A percentile compares a stretch with the other conserved stretches of the same genome.
phyloP scores from a whole-genome alignment of 1,140 invertebrate genomes.

The Musca domestica region DNA sequence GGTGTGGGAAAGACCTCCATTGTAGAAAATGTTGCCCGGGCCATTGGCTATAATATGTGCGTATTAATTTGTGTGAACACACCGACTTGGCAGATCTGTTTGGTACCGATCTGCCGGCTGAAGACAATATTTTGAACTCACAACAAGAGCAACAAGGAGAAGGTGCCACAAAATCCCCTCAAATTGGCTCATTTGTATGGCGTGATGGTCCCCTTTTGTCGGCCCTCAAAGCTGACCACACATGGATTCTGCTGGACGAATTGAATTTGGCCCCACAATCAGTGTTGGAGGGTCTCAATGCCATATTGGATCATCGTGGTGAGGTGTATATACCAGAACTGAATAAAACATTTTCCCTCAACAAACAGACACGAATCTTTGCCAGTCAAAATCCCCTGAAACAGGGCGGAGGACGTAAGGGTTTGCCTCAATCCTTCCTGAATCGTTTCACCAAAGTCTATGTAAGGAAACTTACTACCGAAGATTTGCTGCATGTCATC shows the following conservation, averaged over 20 bases:
- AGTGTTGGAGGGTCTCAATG: slow-evolving; percentile 96
- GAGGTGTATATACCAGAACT: slow-evolving; percentile 96
- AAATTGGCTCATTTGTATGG: slow-evolving; percentile 88
- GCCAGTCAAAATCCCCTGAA: slow-evolving; percentile 97
- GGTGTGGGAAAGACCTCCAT: slow-evolving; percentile 96
- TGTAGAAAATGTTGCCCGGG: slow-evolving; percentile 85
- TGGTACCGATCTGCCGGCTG: slow-evolving; percentile 94
- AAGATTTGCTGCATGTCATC: slow-evolving; percentile 66
- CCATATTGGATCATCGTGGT: slow-evolving; percentile 95
- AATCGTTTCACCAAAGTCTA: slow-evolving; percentile 98
- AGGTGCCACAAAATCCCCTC: slow-evolving; percentile 44
- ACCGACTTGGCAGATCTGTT: slow-evolving; percentile 98
- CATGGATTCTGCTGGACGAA: slow-evolving; percentile 98
- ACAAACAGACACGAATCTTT: slow-evolving; percentile 82
- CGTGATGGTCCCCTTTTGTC: slow-evolving; percentile 92
- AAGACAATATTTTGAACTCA: slow-evolving; percentile 61
- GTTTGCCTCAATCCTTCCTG: slow-evolving; percentile 93
- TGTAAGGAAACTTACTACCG: slow-evolving; percentile 72
- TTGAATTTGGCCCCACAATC: slow-evolving; percentile 97
- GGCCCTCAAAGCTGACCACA: slow-evolving; percentile 84
- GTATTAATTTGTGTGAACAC: slow-evolving; percentile 98
- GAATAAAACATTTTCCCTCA: slow-evolving; percentile 79
- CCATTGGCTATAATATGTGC: slow-evolving; percentile 74
- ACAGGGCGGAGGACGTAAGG: slow-evolving; percentile 93
- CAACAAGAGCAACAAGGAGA: slow-evolving; percentile 8